These are phyloP conservation scores for Heliothis peltigera DNA, from an alignment of 2,888 invertebrate genomes.

Conservation along the genomic window DNA sequence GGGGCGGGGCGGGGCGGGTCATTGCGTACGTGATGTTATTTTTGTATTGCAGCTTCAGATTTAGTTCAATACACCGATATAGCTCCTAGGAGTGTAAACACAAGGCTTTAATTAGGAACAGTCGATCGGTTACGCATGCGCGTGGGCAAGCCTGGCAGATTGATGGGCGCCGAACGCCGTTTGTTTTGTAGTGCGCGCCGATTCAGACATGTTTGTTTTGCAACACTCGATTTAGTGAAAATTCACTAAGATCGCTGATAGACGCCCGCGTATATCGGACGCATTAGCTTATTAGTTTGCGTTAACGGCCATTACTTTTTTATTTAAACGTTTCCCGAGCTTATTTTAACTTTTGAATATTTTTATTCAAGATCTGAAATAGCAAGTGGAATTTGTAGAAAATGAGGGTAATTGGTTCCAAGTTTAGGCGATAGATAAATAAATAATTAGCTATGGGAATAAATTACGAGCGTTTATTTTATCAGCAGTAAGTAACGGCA, in stretches of 20 bases:
- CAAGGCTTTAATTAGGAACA: slow-evolving; percentile 81
- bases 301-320: slow-evolving; percentile 35
- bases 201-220: slow-evolving; percentile 82
- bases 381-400: slow-evolving; percentile 29
- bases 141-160: slow-evolving; percentile 82
- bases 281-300: slow-evolving; percentile 65
- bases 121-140: slow-evolving; percentile 78
- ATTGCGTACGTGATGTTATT: slow-evolving; percentile 81
- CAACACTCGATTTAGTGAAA: slow-evolving; percentile 81
- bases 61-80: slow-evolving; percentile 81
- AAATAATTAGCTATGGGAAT: slow-evolving; percentile 41
- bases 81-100: slow-evolving; percentile 84
- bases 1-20: slow-evolving; percentile 56
- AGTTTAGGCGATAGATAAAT: slow-evolving; percentile 34
- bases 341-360: slow-evolving; percentile 58
- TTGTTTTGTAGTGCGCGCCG: slow-evolving; percentile 55
- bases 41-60: slow-evolving; percentile 77
- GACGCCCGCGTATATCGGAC: slow-evolving; percentile 75
- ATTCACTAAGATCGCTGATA: slow-evolving; percentile 82
- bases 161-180: slow-evolving; percentile 72
- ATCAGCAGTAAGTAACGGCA: slow-evolving; percentile 33
- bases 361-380: slow-evolving; percentile 54
- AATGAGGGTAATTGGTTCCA: slow-evolving; percentile 49
- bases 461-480: slow-evolving; percentile 42
- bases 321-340: slow-evolving; percentile 62